phyloP scores from a whole-genome alignment of 1,140 invertebrate genomes.

The Apis cerana region DNA sequence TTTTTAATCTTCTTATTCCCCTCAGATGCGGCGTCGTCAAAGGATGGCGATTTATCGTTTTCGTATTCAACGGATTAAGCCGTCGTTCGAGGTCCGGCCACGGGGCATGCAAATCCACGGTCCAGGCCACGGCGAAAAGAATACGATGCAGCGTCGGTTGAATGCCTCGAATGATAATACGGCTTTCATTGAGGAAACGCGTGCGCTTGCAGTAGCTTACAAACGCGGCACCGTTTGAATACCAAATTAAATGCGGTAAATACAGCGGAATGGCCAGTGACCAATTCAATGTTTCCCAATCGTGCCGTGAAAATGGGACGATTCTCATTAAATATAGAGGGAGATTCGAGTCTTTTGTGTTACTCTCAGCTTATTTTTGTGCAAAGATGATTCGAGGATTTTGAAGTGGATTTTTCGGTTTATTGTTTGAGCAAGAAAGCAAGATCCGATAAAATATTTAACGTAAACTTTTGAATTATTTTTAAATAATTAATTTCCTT shows the following conservation, averaged over 20 bases:
- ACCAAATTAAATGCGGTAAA: constrained; percentile 32
- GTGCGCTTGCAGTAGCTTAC: constrained; percentile 1
- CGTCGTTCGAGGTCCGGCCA: constrained; percentile 19
- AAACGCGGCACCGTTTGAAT: constrained; percentile 21
- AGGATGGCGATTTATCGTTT: constrained; percentile 42
- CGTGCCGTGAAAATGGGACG: constrained; percentile 4
- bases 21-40: constrained; percentile 12
- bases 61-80: constrained; percentile 47
- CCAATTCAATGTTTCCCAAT: constrained; percentile 9
- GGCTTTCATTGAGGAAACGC: constrained; percentile 11
- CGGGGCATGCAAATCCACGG: constrained; percentile 31
- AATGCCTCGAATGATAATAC: constrained; percentile 42
- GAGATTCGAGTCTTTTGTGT: not conserved
- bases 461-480: too few relatives aligned
- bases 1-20: not conserved
- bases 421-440: not conserved
- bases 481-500: too few relatives aligned
- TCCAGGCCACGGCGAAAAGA: constrained; percentile 38
- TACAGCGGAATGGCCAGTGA: not conserved
- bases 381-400: not conserved
- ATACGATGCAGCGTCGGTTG: constrained; percentile 45
- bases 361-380: not conserved
- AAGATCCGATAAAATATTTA: not conserved
- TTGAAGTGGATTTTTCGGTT: not conserved
- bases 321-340: not conserved